These are phyloP conservation scores for Chromobotia macracanthus DNA, from an alignment of 2,797 vertebrate genomes.

Conservation along the genomic window DNA sequence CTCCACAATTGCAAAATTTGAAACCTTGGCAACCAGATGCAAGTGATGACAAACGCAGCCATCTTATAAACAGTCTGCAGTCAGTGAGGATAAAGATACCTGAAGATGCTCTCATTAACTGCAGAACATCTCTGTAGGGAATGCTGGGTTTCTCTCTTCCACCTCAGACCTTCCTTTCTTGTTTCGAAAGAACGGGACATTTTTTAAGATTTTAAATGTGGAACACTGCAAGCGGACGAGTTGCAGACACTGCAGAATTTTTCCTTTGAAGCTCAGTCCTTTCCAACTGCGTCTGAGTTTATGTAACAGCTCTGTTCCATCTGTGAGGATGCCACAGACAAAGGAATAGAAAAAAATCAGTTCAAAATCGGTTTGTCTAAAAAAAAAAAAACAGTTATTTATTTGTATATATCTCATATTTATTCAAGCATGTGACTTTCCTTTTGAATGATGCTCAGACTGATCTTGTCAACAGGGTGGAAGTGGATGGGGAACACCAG, in stretches of 20 bases:
- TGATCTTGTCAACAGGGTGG: too few species aligned
- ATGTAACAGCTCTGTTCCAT: slow-evolving; percentile 51
- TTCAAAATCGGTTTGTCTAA: neutral
- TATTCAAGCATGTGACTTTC: too few species aligned
- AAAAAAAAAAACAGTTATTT: neutral
- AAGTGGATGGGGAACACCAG: too few species aligned
- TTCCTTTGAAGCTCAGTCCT: slow-evolving; percentile 39
- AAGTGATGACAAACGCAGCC: neutral
- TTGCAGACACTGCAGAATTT: neutral
- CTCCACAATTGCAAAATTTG: slow-evolving; percentile 24
- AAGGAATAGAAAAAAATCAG: too few species aligned
- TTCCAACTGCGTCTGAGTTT: slow-evolving; percentile 44
- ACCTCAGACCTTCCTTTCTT: neutral
- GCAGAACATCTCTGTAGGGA: neutral
- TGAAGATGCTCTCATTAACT: neutral
- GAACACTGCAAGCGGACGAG: neutral
- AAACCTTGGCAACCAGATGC: slow-evolving; percentile 30
- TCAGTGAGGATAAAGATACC: slow-evolving; percentile 18
- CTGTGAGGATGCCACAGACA: slow-evolving; percentile 30
- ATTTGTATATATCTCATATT: too few species aligned
- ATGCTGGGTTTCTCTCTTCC: neutral
- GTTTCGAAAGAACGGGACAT: neutral
- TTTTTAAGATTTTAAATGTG: neutral
- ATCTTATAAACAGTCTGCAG: slow-evolving; percentile 9
- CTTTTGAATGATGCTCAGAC: too few species aligned